Evolutionary conservation across 2,797 vertebrate species (phyloP).

Genomic region (Bradypodion ventrale): DNA sequence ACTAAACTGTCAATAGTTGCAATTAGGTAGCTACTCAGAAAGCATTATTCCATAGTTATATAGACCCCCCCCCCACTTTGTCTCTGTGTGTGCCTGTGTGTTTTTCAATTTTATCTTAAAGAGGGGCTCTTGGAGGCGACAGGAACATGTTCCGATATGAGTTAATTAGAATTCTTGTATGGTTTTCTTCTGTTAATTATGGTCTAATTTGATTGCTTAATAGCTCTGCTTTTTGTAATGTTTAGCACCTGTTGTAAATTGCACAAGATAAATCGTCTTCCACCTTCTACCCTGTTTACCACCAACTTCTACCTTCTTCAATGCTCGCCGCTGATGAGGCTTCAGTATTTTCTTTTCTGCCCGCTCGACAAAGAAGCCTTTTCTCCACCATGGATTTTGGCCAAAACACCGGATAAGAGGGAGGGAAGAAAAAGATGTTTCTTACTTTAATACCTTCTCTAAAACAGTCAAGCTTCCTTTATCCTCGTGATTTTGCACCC

Average conservation of each 20-base stretch:
- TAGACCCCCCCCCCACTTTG: neutral
- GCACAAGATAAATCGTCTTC: slow-evolving; percentile 79
- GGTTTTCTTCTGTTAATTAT: slow-evolving; percentile 84
- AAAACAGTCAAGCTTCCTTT: slow-evolving; percentile 17
- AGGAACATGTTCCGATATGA: slow-evolving; percentile 76
- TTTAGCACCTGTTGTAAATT: slow-evolving; percentile 86
- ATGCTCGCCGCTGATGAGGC: slow-evolving; percentile 62
- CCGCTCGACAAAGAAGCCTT: slow-evolving; percentile 63
- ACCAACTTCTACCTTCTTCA: slow-evolving; percentile 74
- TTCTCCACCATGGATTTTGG: slow-evolving; percentile 53
- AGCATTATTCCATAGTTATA: slow-evolving; percentile 69
- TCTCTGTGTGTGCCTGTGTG: slow-evolving; percentile 33
- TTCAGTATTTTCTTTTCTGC: slow-evolving; percentile 51
- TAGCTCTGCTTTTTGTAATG: slow-evolving; percentile 82
- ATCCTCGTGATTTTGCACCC: slow-evolving; percentile 47
- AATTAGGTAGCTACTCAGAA: slow-evolving; percentile 56
- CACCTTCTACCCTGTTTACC: slow-evolving; percentile 73
- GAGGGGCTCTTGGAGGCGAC: slow-evolving; percentile 69
- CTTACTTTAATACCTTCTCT: slow-evolving; percentile 68
- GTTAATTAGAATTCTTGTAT: slow-evolving; percentile 85
- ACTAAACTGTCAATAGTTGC: neutral
- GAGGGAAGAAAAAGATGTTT: slow-evolving; percentile 34
- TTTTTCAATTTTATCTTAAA: slow-evolving; percentile 25
- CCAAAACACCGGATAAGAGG: slow-evolving; percentile 34
- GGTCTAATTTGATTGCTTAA: slow-evolving; percentile 86